These are phyloP conservation scores for Caenorhabditis sulstoni DNA, from an alignment of 2,888 invertebrate species.

Conservation along the genomic window DNA sequence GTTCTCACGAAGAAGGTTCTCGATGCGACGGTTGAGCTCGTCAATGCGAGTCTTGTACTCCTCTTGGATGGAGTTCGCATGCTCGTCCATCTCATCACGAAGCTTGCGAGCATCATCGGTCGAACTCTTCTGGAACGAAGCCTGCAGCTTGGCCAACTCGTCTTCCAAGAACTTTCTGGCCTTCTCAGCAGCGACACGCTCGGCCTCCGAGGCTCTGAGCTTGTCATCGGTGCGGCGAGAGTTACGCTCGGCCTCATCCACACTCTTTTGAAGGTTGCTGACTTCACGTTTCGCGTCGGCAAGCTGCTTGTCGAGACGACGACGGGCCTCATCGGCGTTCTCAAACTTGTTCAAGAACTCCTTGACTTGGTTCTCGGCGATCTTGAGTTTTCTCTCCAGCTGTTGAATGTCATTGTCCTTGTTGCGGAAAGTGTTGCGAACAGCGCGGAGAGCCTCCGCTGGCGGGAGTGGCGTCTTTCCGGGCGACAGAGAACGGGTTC, in stretches of 20 bases:
- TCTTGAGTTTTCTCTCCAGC: conserved; percentile 76
- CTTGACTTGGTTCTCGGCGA: conserved; percentile 75
- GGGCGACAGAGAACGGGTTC: conserved; percentile 78
- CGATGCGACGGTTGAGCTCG: conserved; percentile 77
- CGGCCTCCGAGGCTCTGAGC: conserved; percentile 73
- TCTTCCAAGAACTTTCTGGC: conserved; percentile 78
- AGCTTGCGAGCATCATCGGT: conserved; percentile 76
- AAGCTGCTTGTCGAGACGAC: conserved; percentile 77
- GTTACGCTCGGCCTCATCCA: conserved; percentile 76
- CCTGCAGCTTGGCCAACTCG: conserved; percentile 77
- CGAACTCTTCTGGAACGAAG: conserved; percentile 74
- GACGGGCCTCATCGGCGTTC: conserved; percentile 75
- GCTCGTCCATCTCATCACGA: conserved; percentile 78
- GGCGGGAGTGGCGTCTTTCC: conserved; percentile 76
- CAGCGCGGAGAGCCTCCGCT: conserved; percentile 75
- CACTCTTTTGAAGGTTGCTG: conserved; percentile 68
- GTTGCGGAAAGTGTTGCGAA: conserved; percentile 76
- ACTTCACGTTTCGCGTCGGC: conserved; percentile 59
- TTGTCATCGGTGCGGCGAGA: conserved; percentile 77
- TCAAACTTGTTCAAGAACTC: conserved; percentile 76
- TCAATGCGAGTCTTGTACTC: conserved; percentile 78
- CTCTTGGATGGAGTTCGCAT: conserved; percentile 73
- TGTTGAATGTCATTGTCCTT: conserved; percentile 79
- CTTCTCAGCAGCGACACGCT: conserved; percentile 75
- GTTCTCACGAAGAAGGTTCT: conserved; percentile 76